A percentile compares a stretch with the other conserved stretches of the same genome.
phyloP scores from a whole-genome alignment of 2,888 invertebrate genomes.

The Luffia ferchaultella region DNA sequence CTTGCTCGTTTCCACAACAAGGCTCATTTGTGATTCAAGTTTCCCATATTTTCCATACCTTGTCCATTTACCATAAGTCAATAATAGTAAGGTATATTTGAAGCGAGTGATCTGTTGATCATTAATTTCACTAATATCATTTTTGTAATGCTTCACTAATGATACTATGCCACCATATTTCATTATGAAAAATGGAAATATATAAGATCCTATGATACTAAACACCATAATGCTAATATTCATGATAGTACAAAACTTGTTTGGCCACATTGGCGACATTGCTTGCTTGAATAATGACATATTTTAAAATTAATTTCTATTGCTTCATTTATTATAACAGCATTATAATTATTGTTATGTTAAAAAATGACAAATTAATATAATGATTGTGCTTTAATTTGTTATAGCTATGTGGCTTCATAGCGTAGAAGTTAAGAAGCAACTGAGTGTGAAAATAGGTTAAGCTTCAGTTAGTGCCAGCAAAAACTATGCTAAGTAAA shows the following conservation, averaged over 20 bases:
- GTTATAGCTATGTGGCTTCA: too few species aligned
- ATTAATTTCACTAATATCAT: background rate
- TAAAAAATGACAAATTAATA: too few species aligned
- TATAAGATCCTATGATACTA: conserved; percentile 31
- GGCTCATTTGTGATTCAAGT: background rate
- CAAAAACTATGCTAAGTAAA: too few species aligned
- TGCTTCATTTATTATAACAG: too few species aligned
- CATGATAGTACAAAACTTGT: conserved; percentile 19
- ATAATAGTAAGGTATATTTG: background rate
- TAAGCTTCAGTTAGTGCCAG: too few species aligned
- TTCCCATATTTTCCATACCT: background rate
- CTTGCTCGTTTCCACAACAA: background rate
- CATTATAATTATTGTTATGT: too few species aligned
- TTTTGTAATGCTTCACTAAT: conserved; percentile 5
- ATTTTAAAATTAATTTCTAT: background rate
- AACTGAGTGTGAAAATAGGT: too few species aligned
- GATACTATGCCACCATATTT: conserved; percentile 25
- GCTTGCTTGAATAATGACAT: conserved; percentile 5
- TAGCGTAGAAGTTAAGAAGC: too few species aligned
- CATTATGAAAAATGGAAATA: conserved; percentile 29
- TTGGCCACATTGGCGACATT: conserved; percentile 20
- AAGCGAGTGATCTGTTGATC: background rate
- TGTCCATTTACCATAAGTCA: background rate
- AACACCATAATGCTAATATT: conserved; percentile 27
- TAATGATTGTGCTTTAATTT: too few species aligned